phyloP scores from a whole-genome alignment of 2,113 vertebrate genomes.

The Asarcornis scutulata region DNA sequence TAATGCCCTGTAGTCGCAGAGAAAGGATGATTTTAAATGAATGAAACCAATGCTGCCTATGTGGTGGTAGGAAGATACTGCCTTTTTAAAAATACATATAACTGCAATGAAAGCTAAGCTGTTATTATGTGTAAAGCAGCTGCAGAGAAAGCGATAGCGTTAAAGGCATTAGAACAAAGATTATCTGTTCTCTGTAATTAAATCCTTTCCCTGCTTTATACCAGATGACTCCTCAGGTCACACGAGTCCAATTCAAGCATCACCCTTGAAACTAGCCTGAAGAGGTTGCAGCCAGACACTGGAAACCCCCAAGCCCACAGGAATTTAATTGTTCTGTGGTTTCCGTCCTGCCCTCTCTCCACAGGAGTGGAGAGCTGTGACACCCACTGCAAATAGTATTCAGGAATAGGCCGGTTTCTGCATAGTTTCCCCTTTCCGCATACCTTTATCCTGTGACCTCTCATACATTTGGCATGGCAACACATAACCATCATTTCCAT shows the following conservation, averaged over 20 bases:
- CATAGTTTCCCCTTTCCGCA: not conserved
- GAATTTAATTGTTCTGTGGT: conserved; percentile 17
- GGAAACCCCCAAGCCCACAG: not conserved
- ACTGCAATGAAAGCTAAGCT: conserved; percentile 45
- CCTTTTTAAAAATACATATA: not conserved
- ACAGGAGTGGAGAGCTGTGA: not conserved
- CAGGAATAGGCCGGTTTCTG: not conserved
- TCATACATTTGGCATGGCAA: not conserved
- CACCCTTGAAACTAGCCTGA: conserved; percentile 9
- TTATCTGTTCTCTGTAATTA: conserved; percentile 71
- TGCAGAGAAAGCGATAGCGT: conserved; percentile 63
- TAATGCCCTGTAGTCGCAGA: not conserved
- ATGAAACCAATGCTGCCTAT: conserved; percentile 10
- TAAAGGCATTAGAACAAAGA: conserved; percentile 64
- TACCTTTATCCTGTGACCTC: not conserved
- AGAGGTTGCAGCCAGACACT: conserved; percentile 9
- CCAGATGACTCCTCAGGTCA: conserved; percentile 36
- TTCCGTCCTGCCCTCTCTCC: not conserved
- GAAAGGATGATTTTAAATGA: conserved; percentile 17
- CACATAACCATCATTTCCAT: not conserved
- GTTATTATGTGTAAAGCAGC: conserved; percentile 62
- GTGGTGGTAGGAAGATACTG: conserved; percentile 21
- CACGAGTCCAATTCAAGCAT: conserved; percentile 5
- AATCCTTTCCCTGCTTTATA: conserved; percentile 19
- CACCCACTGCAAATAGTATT: not conserved